phyloP scores from a whole-genome alignment of 2,113 vertebrate genomes.

The Baryphthengus martii region DNA sequence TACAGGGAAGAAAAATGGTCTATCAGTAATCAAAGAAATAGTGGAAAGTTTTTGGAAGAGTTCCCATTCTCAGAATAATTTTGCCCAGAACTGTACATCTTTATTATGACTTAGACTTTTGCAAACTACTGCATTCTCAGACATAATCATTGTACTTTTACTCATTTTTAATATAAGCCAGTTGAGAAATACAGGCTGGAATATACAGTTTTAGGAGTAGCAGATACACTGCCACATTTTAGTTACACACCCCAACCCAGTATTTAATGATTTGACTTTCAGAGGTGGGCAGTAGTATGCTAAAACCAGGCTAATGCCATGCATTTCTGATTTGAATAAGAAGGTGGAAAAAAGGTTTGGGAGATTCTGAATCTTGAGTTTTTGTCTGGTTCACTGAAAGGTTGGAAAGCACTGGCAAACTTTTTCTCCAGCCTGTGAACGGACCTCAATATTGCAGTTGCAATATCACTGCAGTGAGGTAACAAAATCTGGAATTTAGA shows the following conservation, averaged over 20 bases:
- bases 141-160: neutral
- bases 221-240: neutral
- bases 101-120: neutral
- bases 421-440: neutral
- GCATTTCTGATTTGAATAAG: neutral
- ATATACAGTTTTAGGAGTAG: neutral
- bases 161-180: neutral
- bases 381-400: neutral
- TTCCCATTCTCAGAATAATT: neutral
- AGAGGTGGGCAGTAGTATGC: neutral
- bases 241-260: neutral
- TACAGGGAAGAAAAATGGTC: conserved; percentile 3
- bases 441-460: neutral
- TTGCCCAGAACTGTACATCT: neutral
- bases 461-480: neutral
- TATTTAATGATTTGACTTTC: neutral
- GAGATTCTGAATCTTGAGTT: neutral
- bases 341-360: neutral
- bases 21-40: conserved; percentile 22
- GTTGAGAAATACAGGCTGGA: neutral
- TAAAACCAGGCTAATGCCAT: neutral
- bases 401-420: neutral
- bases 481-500: neutral
- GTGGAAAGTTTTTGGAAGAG: conserved; percentile 22
- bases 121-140: neutral